phyloP scores from a whole-genome alignment of 2,888 invertebrate genomes.

The Synanthedon andrenaeformis region DNA sequence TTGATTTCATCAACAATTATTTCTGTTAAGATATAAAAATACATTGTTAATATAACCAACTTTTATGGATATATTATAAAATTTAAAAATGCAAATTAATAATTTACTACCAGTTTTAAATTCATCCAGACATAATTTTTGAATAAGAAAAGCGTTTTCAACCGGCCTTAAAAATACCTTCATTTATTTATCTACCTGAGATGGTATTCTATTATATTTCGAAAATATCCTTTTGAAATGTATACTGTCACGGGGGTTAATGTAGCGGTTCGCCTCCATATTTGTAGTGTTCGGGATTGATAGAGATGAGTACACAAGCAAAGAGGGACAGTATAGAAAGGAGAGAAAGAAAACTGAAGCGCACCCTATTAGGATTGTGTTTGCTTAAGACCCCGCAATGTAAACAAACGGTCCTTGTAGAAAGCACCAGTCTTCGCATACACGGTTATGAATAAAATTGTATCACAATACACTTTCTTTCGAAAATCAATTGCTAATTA shows the following conservation, averaged over 20 bases:
- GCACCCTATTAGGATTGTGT: constrained; percentile 31
- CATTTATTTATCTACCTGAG: no score
- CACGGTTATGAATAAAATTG: not conserved
- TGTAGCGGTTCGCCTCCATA: not conserved
- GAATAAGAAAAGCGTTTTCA: no score
- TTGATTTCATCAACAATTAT: no score
- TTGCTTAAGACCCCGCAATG: constrained; percentile 12
- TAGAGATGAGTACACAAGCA: constrained; percentile 14
- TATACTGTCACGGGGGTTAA: not conserved
- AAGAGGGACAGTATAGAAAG: constrained; percentile 10
- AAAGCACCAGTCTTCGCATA: not conserved
- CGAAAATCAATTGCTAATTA: no score
- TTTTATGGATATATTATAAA: no score
- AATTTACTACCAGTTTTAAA: no score
- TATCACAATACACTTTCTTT: no score
- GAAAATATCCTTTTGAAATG: not conserved
- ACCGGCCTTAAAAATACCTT: no score
- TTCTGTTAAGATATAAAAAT: no score
- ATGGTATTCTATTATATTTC: not conserved
- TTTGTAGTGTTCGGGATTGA: not conserved
- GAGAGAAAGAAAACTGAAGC: constrained; percentile 30
- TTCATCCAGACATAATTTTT: no score
- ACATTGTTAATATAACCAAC: no score
- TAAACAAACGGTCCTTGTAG: constrained; percentile 2
- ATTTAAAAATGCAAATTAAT: no score